Base-by-base conservation (phyloP, 2,797 vertebrate species). In the Heteromormyrus szaboi region DNA sequence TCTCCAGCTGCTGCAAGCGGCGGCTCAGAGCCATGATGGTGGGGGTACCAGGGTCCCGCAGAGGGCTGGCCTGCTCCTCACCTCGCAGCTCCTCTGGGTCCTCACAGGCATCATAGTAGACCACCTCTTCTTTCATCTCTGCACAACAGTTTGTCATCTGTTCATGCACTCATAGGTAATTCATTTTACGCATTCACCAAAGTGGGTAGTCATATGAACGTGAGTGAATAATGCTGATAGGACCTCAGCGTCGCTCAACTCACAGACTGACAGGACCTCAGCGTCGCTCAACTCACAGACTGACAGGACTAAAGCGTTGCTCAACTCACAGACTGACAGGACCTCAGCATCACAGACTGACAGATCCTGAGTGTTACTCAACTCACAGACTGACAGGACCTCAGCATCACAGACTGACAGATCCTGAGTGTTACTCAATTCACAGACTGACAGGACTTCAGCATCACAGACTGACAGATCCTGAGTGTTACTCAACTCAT, bases 41-140 rank as follows among this genome's bases (percentile, higher is more conserved):
- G 48, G 91, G 86, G 0, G 92, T 83, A 90, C 89, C 88, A 54
- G 90, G 41, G 11, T 93, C 91, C 0, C 88, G 6, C 17, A 93
- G 92, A 50, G 92, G 83, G 89, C 93, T 92, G 0, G 76, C 90
- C 59, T 92, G 92, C 65, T 94, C 91, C 89, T 95, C 41, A 87
- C 93, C 96, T 91, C 95, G 93, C 89, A 99, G 95, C 91, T 99
- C 97, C 93, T 98, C 97, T 0, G 95, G 96, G 89, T 96, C 97
- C 94, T 99, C 97, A 92, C 97, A 99, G 0, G 98, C 96, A 88
- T 99, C 97, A 0, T 98, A 98, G 92, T 99, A 99, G 91, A 98
- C 95, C 91, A 99, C 98, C 95, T 99, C 97, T 90, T 98, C 97
- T 92, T 97, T 97, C 94, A 97, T 95, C 68, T 59, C 37, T 88